phyloP scores from a whole-genome alignment of 2,113 vertebrate species.

The Takifugu bimaculatus region DNA sequence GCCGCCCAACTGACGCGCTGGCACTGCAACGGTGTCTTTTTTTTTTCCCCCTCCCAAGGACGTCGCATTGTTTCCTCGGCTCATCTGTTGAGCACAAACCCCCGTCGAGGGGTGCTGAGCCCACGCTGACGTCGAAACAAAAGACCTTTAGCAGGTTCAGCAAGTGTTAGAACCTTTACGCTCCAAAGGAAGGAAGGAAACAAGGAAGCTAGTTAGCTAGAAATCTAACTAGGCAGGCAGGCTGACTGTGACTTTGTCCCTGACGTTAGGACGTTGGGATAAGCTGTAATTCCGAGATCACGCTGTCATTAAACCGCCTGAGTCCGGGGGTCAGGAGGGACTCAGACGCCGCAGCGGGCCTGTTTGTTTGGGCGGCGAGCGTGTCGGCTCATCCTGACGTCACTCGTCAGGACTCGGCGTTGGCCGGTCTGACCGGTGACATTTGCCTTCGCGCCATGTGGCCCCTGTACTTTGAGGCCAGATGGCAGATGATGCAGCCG shows the following conservation, averaged over 20 bases:
- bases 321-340: conserved; percentile 36
- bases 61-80: conserved; percentile 32
- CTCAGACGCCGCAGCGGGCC: conserved; percentile 10
- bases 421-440: conserved; percentile 59
- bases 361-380: conserved; percentile 40
- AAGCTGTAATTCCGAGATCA: conserved; percentile 44
- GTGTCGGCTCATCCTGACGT: conserved; percentile 61
- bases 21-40: conserved; percentile 28
- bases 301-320: conserved; percentile 17
- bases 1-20: conserved; percentile 29
- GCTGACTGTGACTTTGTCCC: background rate
- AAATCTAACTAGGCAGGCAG: background rate
- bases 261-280: background rate
- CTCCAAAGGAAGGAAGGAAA: background rate
- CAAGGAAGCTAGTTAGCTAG: no score
- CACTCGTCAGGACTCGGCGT: conserved; percentile 62
- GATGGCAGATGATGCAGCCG: conserved; percentile 69
- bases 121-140: conserved; percentile 49
- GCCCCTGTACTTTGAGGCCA: conserved; percentile 68
- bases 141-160: conserved; percentile 46
- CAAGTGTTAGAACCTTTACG: conserved; percentile 42
- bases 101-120: conserved; percentile 41
- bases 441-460: conserved; percentile 74
- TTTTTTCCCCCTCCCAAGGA: conserved; percentile 43
- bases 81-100: conserved; percentile 46